These are phyloP conservation scores for Paragorgia papillata DNA, from an alignment of 92 coral and sea anemone species.

Conservation along the genomic window DNA sequence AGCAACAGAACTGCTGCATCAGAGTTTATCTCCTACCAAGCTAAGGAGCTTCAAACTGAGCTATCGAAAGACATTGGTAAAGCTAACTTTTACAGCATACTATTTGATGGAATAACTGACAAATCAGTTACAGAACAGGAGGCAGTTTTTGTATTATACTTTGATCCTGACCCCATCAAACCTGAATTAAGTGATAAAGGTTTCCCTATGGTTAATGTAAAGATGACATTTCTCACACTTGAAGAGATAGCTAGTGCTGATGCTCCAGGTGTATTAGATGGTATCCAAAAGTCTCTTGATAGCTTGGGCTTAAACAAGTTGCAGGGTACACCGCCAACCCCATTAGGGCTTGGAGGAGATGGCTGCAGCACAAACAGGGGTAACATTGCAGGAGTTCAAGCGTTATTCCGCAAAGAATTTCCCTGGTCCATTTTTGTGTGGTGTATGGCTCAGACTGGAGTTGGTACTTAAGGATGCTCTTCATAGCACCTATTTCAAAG, in stretches of 20 bases:
- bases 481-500: conserved; percentile 39
- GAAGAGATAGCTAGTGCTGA: conserved; percentile 34
- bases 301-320: conserved; percentile 14
- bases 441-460: conserved; percentile 56
- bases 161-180: conserved; percentile 50
- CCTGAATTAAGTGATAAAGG: conserved; percentile 28
- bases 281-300: conserved; percentile 37
- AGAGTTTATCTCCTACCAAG: conserved; percentile 54
- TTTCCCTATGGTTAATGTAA: conserved; percentile 55
- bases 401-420: conserved; percentile 29
- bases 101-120: conserved; percentile 63
- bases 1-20: conserved; percentile 58
- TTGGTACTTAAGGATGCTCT: conserved; percentile 50
- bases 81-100: conserved; percentile 58
- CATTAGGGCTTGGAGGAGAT: conserved; percentile 54
- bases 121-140: conserved; percentile 49
- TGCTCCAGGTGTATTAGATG: conserved; percentile 33
- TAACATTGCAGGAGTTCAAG: conserved; percentile 41
- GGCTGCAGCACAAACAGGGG: conserved; percentile 58
- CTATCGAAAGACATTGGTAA: conserved; percentile 40
- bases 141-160: conserved; percentile 54
- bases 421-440: conserved; percentile 42
- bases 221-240: conserved; percentile 46
- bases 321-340: conserved; percentile 14
- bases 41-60: conserved; percentile 47